Conservation (phyloP, 1,140 invertebrate genomes). For the Subanguina moxae region DNA sequence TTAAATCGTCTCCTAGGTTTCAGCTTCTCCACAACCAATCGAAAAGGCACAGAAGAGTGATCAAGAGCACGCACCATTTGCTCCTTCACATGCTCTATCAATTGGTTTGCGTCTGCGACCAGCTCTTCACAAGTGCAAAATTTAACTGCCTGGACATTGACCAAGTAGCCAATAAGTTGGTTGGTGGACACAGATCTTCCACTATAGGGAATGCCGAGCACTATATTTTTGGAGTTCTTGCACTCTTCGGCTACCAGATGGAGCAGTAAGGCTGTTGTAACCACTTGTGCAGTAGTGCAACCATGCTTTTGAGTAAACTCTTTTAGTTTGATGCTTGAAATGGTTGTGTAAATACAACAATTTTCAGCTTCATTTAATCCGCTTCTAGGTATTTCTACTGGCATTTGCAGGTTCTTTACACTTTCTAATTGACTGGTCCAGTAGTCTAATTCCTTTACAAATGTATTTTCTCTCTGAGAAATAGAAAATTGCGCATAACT, state of each 20-base stretch:
- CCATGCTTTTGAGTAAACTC: not conserved
- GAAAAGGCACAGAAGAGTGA: constrained; percentile 22
- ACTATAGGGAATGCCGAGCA: constrained; percentile 29
- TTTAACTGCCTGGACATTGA: constrained; percentile 14
- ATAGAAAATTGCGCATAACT: constrained; percentile 7
- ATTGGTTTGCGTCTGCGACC: not conserved
- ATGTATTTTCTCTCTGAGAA: not conserved
- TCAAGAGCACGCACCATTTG: constrained; percentile 8
- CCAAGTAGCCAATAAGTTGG: constrained; percentile 27
- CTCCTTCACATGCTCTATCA: constrained; percentile 26
- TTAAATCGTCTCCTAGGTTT: constrained; percentile 12
- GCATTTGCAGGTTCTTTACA: constrained; percentile 2
- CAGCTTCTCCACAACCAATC: constrained; percentile 12
- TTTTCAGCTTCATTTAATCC: too few species aligned
- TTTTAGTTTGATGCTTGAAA: too few species aligned
- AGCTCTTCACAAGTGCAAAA: not conserved
- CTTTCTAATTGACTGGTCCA: not conserved
- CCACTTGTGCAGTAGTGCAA: not conserved
- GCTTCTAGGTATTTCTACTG: not conserved
- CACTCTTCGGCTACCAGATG: constrained; percentile 1
- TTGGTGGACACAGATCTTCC: not conserved
- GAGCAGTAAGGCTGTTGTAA: not conserved
- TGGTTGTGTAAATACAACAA: too few species aligned
- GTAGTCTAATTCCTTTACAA: constrained; percentile 1
- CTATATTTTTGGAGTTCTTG: constrained; percentile 6